Evolutionary conservation across 1,140 invertebrate genomes (phyloP).

Genomic region (Drosophila baimaii): DNA sequence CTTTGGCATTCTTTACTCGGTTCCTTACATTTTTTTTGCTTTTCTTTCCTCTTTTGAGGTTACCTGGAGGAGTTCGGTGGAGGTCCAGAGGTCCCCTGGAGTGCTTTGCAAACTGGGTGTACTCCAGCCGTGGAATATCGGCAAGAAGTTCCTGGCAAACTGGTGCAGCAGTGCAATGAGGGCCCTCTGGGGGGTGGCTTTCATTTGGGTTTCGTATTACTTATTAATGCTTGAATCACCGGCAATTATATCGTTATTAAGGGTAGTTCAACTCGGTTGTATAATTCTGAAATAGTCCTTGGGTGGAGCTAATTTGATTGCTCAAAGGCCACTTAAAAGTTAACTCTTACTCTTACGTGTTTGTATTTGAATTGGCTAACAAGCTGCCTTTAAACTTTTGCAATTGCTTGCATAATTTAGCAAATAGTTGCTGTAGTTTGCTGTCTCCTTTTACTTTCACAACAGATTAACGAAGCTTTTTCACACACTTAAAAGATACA

Average conservation of each 20-base stretch:
- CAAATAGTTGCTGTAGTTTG: too few species aligned
- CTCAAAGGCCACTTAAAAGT: slow-evolving; percentile 17
- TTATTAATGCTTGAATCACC: slow-evolving; percentile 58
- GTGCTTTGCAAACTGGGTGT: slow-evolving; percentile 57
- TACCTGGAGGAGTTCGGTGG: slow-evolving; percentile 54
- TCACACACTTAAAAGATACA: neutral
- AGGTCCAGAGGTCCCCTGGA: slow-evolving; percentile 13
- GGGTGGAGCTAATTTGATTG: neutral
- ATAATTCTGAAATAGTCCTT: slow-evolving; percentile 1
- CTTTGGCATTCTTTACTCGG: slow-evolving; percentile 25
- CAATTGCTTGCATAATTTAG: slow-evolving; percentile 1
- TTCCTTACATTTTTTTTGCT: slow-evolving; percentile 1
- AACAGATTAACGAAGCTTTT: neutral
- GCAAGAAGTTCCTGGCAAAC: slow-evolving; percentile 26
- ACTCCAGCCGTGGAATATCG: slow-evolving; percentile 16
- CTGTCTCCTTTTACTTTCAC: neutral
- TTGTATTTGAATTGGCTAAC: slow-evolving; percentile 7
- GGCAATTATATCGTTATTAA: slow-evolving; percentile 35
- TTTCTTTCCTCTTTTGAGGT: slow-evolving; percentile 56
- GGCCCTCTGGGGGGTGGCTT: neutral
- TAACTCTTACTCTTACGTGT: neutral
- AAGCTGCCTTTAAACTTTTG: slow-evolving; percentile 4
- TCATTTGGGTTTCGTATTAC: slow-evolving; percentile 24
- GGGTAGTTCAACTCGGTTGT: slow-evolving; percentile 12
- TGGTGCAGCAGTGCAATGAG: slow-evolving; percentile 69